Evolutionary conservation across 2,113 vertebrate species (phyloP).

Genomic region (Lepisosteus oculatus): DNA sequence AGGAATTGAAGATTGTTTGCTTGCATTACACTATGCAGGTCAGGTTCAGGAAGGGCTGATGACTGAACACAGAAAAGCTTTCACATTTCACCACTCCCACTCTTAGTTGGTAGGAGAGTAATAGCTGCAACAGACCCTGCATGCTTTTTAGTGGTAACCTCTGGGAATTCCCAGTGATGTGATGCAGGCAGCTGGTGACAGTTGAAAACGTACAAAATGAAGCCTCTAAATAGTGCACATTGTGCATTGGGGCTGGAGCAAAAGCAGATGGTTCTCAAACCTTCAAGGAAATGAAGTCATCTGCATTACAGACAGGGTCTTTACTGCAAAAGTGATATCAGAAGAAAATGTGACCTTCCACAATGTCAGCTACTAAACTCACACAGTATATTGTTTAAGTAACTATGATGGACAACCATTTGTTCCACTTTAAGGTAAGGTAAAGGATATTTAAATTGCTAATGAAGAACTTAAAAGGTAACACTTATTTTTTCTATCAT

Average conservation of each 20-base stretch:
- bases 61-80: slow-evolving; percentile 67
- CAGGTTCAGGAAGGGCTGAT: not conserved
- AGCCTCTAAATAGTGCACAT: not conserved
- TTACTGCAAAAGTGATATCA: not conserved
- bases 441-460: no score
- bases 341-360: not conserved
- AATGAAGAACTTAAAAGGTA: no score
- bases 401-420: no score
- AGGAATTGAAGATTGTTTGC: no score
- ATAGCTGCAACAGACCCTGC: not conserved
- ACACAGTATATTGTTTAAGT: no score
- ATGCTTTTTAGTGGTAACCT: not conserved
- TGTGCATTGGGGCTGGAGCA: not conserved
- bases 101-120: slow-evolving; percentile 41
- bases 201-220: not conserved
- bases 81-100: slow-evolving; percentile 46
- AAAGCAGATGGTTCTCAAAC: not conserved
- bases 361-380: not conserved
- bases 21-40: not conserved
- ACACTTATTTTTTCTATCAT: no score
- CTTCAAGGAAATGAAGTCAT: not conserved
- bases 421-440: no score
- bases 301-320: not conserved
- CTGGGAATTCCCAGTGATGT: not conserved
- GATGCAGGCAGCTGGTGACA: slow-evolving; percentile 3